Evolutionary conservation across 2,888 invertebrate species (phyloP).

Genomic region (Tineola bisselliella): DNA sequence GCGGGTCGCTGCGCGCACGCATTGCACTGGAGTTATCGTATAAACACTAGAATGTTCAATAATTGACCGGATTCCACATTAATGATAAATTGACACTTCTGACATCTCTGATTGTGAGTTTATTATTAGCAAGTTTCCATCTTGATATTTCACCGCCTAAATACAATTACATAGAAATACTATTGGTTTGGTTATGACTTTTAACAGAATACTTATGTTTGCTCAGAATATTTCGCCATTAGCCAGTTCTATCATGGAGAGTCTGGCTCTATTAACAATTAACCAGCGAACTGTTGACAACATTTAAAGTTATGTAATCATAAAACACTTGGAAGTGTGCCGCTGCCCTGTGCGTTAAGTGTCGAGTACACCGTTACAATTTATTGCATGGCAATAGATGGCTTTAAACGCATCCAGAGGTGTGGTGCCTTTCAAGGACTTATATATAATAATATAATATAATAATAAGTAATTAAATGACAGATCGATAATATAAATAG

Average conservation of each 20-base stretch:
- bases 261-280: slow-evolving; percentile 31
- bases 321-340: slow-evolving; percentile 1
- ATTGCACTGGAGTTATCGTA: neutral
- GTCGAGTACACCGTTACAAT: slow-evolving; percentile 6
- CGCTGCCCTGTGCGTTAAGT: slow-evolving; percentile 4
- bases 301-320: slow-evolving; percentile 7
- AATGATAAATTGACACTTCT: neutral
- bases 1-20: slow-evolving; percentile 20
- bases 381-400: neutral
- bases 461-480: neutral
- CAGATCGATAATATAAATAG: no score
- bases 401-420: slow-evolving; percentile 12
- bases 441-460: no score
- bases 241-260: slow-evolving; percentile 11
- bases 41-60: neutral
- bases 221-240: neutral
- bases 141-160: no score
- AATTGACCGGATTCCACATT: slow-evolving; percentile 3
- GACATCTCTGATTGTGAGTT: neutral
- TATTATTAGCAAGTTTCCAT: no score
- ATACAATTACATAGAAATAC: no score
- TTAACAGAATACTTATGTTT: neutral
- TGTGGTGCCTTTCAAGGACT: neutral
- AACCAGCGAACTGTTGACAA: slow-evolving; percentile 16
- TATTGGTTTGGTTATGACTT: no score